phyloP scores from a whole-genome alignment of 2,113 vertebrate species.

The Chaenocephalus aceratus region DNA sequence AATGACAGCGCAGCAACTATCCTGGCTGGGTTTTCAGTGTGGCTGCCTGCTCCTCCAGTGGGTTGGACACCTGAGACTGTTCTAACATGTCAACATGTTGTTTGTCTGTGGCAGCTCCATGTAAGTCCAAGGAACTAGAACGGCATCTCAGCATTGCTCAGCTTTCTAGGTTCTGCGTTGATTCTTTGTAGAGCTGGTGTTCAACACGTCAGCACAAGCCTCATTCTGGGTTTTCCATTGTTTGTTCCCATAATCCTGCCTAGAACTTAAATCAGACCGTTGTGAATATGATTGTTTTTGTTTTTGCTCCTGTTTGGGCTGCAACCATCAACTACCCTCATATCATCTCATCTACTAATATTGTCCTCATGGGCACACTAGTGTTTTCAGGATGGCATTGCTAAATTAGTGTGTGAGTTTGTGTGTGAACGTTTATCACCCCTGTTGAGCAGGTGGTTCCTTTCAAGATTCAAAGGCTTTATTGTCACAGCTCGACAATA shows the following conservation, averaged over 20 bases:
- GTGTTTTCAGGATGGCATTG: too few relatives aligned
- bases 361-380: background rate
- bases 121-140: background rate
- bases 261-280: background rate
- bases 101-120: conserved; percentile 2
- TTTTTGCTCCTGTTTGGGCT: background rate
- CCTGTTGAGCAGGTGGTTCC: too few relatives aligned
- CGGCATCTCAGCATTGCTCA: background rate
- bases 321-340: background rate
- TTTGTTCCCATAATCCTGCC: background rate
- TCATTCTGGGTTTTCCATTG: too few relatives aligned
- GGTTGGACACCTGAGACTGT: conserved; percentile 56
- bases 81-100: conserved; percentile 51
- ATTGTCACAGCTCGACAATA: background rate
- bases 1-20: conserved; percentile 34
- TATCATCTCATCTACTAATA: background rate
- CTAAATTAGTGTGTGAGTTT: too few relatives aligned
- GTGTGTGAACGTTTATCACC: too few relatives aligned
- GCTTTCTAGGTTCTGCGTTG: background rate
- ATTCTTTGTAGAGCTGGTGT: background rate
- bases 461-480: too few relatives aligned
- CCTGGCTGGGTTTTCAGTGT: conserved; percentile 34
- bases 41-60: conserved; percentile 45
- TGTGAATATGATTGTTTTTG: background rate
- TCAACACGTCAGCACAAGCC: background rate